Evolutionary conservation across 2,888 invertebrate species (phyloP).

Genomic region (Diplazon laetatorius): DNA sequence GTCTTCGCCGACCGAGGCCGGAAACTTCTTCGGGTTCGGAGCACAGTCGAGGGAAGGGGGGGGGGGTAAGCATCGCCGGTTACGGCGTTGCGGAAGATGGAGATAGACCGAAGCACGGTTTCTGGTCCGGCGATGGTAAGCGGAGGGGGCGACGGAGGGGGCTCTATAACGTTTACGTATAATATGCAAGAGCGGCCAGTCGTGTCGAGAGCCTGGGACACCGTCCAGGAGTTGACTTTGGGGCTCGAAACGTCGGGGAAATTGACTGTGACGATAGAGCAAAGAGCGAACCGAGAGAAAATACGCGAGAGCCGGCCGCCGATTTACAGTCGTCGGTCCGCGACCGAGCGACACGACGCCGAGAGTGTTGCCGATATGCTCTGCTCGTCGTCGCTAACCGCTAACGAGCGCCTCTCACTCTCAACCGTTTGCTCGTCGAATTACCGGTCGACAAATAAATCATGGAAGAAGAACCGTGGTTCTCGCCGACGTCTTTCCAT

Average conservation of each 20-base stretch:
- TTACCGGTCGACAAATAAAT: slow-evolving; percentile 28
- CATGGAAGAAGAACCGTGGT: background rate
- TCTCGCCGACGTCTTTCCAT: background rate
- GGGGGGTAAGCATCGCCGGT: slow-evolving; percentile 10
- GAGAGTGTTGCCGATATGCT: slow-evolving; percentile 20
- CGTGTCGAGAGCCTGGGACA: background rate
- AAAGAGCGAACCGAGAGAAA: slow-evolving; percentile 39
- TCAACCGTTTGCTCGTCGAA: slow-evolving; percentile 20
- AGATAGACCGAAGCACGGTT: background rate
- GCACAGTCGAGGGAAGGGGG: too few relatives aligned
- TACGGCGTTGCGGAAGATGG: slow-evolving; percentile 31
- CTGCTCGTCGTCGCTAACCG: slow-evolving; percentile 11
- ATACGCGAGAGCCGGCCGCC: slow-evolving; percentile 11
- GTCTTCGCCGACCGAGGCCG: slow-evolving; percentile 47
- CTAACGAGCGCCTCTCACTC: slow-evolving; percentile 50
- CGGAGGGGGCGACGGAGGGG: too few relatives aligned
- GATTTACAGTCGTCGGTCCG: slow-evolving; percentile 27
- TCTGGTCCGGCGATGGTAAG: too few relatives aligned
- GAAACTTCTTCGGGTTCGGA: slow-evolving; percentile 40
- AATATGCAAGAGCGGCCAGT: too few relatives aligned
- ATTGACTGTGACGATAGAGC: slow-evolving; percentile 60
- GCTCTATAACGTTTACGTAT: too few relatives aligned
- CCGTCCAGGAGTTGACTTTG: slow-evolving; percentile 54
- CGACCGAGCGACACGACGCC: slow-evolving; percentile 34
- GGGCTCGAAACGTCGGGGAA: slow-evolving; percentile 48